Evolutionary conservation across 2,113 vertebrate genomes (phyloP), one percentile per base, ranked within the genome.

Genomic region (Grammatotria lemairii): DNA sequence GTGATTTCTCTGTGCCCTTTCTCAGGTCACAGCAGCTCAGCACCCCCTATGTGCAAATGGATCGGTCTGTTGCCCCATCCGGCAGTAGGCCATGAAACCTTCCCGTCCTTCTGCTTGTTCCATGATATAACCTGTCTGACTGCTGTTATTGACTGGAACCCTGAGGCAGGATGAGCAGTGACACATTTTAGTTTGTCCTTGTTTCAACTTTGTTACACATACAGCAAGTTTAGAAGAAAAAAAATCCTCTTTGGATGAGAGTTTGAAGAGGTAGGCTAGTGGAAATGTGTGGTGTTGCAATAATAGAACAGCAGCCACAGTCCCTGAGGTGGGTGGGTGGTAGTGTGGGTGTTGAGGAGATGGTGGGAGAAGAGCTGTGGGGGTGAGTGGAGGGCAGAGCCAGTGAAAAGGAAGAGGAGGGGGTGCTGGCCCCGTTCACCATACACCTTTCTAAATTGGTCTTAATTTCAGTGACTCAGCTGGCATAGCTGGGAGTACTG

Each of bases 381-480:
- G 85, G 85, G 88, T 54, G 86, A 86, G 80, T 73, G 73, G 65
- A 92, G 83, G 89, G 60, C 80, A 82, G 81, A 81, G 85, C 55
- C 45, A 60, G 57, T 9, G 8, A 21, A 54, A 78, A 51, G 81
- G n/a, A 23, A n/a, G 38, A 5, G 81, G 88, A 17, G 63, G 80
- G 57, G 40, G 89, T 26, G 68, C 85, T 79, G 87, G 92, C 58
- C 51, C n/a, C 58, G 94, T 95, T 92, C 94, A 96, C 95, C 90
- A 95, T 95, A 97, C 95, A 97, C 94, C 95, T 94, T 96, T 96
- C 96, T 96, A 96, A 96, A 96, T 96, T 94, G 91, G 96, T 96
- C 96, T 94, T 94, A 95, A 96, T 97, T 96, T 96, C 94, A 96
- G 96, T 97, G 96, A 96, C 95, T 97, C 96, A 96, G 96, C 95